Conservation (phyloP, 2,113 vertebrate species). For the Thoracochromis brauschi region DNA sequence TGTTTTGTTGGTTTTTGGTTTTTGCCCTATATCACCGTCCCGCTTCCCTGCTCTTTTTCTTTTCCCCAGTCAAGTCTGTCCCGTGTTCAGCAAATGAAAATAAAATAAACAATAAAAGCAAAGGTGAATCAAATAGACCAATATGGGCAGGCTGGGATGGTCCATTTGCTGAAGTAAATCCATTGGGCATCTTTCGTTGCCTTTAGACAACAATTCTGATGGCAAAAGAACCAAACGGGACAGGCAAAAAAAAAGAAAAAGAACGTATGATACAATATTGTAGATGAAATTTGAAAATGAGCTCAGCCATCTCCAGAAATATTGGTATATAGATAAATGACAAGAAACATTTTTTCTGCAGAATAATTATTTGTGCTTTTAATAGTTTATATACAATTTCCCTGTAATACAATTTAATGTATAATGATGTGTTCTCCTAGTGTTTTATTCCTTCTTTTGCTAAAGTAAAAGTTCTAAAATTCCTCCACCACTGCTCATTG, state of each 20-base stretch:
- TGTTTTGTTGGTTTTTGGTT: not conserved
- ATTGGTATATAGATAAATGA: not conserved
- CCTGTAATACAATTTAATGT: not conserved
- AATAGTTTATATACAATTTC: not conserved
- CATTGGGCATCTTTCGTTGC: no score
- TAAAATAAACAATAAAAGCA: not conserved
- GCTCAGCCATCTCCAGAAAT: not conserved
- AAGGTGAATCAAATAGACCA: not conserved
- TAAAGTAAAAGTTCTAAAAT: not conserved
- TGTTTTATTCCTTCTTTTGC: not conserved
- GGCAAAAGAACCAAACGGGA: not conserved
- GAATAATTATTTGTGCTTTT: not conserved
- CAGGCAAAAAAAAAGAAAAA: accelerated
- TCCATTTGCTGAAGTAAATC: no score
- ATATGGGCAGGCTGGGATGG: no score
- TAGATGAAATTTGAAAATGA: not conserved
- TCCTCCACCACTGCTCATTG: not conserved
- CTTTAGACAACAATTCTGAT: no score
- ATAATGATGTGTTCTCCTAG: not conserved
- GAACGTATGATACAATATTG: not conserved
- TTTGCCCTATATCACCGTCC: accelerated
- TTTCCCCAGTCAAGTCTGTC: not conserved
- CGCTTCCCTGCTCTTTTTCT: accelerated
- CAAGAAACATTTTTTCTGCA: not conserved
- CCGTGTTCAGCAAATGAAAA: not conserved